Percentiles rank a stretch among this genome's conserved stretches.
These are phyloP conservation scores for Cataglyphis livida DNA, from an alignment of 2,888 invertebrate species.

Conservation along the genomic window DNA sequence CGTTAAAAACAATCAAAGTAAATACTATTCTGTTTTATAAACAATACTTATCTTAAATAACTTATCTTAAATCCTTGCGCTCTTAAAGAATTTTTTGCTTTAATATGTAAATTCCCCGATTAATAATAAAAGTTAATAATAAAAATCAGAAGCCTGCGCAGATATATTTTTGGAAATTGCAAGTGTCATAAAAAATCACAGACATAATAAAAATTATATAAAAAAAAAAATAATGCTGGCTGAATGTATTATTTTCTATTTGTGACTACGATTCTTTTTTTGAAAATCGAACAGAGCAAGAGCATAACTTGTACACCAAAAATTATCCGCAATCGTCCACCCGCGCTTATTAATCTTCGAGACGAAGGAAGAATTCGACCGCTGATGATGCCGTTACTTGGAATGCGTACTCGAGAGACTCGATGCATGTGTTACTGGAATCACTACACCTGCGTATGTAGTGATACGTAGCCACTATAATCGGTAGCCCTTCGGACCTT, in stretches of 20 bases:
- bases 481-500: conserved; percentile 52
- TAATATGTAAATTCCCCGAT: neutral
- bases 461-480: conserved; percentile 52
- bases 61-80: neutral
- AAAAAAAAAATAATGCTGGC: neutral
- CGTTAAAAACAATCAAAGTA: too few species aligned
- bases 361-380: conserved; percentile 57
- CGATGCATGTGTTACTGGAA: conserved; percentile 61
- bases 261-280: neutral
- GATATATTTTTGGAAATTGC: neutral
- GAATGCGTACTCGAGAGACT: conserved; percentile 63
- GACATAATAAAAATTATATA: neutral
- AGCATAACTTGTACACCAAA: neutral
- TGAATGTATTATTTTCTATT: neutral
- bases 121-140: neutral
- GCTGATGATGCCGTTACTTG: conserved; percentile 66
- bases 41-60: too few species aligned
- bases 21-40: too few species aligned
- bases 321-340: conserved; percentile 29
- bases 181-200: neutral
- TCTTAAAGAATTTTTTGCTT: neutral
- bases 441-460: conserved; percentile 43
- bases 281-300: neutral
- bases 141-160: too few species aligned
- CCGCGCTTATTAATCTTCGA: conserved; percentile 47